phyloP scores from a whole-genome alignment of 2,113 vertebrate species.

The Paramormyrops kingsleyae region DNA sequence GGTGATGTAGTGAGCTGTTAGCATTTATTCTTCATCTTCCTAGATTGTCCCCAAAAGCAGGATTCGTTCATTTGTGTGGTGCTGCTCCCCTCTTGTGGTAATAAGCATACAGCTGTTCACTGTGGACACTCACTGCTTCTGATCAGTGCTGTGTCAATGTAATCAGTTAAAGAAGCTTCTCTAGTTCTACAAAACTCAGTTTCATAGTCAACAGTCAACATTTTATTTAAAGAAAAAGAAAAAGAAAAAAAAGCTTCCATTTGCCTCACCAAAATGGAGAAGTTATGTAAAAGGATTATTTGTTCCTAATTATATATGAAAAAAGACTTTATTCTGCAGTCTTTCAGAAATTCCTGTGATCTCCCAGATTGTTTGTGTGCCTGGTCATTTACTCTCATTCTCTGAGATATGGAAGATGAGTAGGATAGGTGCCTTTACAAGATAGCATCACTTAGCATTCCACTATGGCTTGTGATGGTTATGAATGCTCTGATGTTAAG shows the following conservation, averaged over 20 bases:
- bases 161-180: neutral
- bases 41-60: neutral
- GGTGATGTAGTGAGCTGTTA: neutral
- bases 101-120: neutral
- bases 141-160: neutral
- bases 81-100: neutral
- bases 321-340: neutral
- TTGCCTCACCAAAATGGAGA: neutral
- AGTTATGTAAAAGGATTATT: neutral
- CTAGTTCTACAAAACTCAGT: neutral
- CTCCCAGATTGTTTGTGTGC: neutral
- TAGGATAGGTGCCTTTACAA: neutral
- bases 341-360: neutral
- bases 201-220: neutral
- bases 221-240: too few species aligned
- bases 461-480: neutral
- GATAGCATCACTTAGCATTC: neutral
- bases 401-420: neutral
- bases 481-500: neutral
- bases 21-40: neutral
- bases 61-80: neutral
- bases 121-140: neutral
- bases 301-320: too few species aligned
- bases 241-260: too few species aligned
- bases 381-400: neutral